These are phyloP conservation scores for Stylophora pistillata DNA, from an alignment of 64 coral and sea anemone species.

Conservation along the genomic window DNA sequence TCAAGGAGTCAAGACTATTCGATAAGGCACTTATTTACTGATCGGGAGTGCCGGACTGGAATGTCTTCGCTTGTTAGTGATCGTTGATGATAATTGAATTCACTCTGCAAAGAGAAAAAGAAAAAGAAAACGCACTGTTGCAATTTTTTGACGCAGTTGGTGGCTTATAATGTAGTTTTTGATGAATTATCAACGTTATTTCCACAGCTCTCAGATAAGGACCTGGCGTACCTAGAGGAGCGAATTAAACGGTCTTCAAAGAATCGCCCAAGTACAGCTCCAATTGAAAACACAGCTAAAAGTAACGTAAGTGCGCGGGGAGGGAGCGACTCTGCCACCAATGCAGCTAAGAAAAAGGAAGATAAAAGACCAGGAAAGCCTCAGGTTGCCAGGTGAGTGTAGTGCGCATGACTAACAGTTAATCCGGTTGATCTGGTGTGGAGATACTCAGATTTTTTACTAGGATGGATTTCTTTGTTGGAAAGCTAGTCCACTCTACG, in stretches of 20 bases:
- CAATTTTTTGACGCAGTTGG: too few species aligned
- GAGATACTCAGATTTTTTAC: too few species aligned
- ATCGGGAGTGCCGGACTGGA: neutral
- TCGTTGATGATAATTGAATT: too few species aligned
- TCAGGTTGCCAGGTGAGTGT: neutral
- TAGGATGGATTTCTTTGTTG: too few species aligned
- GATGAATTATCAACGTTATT: neutral
- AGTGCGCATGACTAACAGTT: neutral
- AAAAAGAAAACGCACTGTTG: too few species aligned
- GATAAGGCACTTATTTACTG: neutral
- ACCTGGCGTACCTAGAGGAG: conserved; percentile 96
- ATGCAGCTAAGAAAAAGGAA: conserved; percentile 57
- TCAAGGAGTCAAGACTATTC: neutral
- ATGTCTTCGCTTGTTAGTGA: neutral
- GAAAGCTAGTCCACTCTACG: too few species aligned
- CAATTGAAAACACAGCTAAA: conserved; percentile 63
- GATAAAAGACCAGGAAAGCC: conserved; percentile 26
- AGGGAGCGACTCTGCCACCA: conserved; percentile 35
- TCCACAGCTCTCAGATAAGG: conserved; percentile 90
- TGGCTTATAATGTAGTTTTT: too few species aligned
- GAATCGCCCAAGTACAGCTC: conserved; percentile 61
- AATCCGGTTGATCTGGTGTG: neutral
- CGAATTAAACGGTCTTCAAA: conserved; percentile 90
- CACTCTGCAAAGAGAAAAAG: too few species aligned
- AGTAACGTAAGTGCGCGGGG: conserved; percentile 10